Evolutionary conservation across 2,888 invertebrate genomes (phyloP), one percentile per base, ranked within the genome.

Genomic region (Seira sanloemensis): DNA sequence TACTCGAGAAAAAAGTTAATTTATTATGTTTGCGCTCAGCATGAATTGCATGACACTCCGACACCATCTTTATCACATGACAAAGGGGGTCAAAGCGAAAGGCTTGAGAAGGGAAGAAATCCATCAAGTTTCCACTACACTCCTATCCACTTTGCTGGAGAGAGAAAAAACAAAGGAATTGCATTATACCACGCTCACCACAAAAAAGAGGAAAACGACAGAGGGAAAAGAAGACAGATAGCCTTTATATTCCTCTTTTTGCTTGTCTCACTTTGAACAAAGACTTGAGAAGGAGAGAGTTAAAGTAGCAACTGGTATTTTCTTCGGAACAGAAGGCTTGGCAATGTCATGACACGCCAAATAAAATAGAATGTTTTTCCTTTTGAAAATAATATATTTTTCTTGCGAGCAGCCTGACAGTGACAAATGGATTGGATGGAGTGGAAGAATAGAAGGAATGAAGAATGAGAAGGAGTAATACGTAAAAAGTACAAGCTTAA

Each of bases 351-450:
- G 69, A 71, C 78, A 78, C 72, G 78, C 78, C 69, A 78, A n/a
- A n/a, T n/a, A n/a, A n/a, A n/a, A 69, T 71, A 54, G 71, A 78
- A 78, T 78, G 68, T 72, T 69, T 71, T 78, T 78, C 78, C 69
- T 71, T 78, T 78, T 78, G 37, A 69, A 78, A 71, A 67, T n/a
- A n/a, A n/a, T n/a, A n/a, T n/a, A 68, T 54, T 74, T 75, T 50
- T 76, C n/a, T n/a, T n/a, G n/a, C n/a, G n/a, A n/a, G n/a, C n/a
- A n/a, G n/a, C 67, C 26, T 81, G 81, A 81, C 81, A 76, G 76
- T 76, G 76, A 81, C 76, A 81, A 76, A 76, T 81, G 81, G 76
- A 74, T 37, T n/a, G n/a, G n/a, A n/a, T n/a, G n/a, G n/a, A n/a
- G n/a, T n/a, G n/a, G n/a, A n/a, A n/a, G n/a, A n/a, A n/a, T n/a